A percentile compares a stretch with the other conserved stretches of the same genome.
phyloP scores from a whole-genome alignment of 92 coral and sea anemone genomes.

The Anthopleura xanthogrammica region DNA sequence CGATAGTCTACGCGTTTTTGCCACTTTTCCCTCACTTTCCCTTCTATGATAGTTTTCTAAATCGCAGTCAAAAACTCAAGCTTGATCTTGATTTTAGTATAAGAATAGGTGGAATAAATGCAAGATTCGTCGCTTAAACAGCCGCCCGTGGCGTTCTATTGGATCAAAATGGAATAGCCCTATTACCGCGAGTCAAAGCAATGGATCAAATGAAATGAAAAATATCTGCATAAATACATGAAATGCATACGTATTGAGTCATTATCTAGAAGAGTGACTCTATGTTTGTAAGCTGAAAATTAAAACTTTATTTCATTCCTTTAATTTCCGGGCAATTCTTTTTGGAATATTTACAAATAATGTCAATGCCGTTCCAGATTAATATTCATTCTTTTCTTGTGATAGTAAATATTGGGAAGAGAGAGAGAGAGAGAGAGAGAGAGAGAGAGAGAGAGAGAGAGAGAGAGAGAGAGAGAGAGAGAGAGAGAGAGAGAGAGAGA shows the following conservation, averaged over 20 bases:
- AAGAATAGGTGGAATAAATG: not conserved
- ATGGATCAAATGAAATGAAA: not conserved
- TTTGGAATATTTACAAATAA: too few relatives aligned
- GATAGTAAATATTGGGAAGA: too few relatives aligned
- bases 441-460: too few relatives aligned
- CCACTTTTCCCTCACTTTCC: not conserved
- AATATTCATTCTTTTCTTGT: too few relatives aligned
- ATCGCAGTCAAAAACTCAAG: not conserved
- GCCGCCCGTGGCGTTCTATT: not conserved
- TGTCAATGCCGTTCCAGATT: too few relatives aligned
- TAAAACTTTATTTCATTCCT: not conserved
- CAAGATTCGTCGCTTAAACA: not conserved
- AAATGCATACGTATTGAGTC: not conserved
- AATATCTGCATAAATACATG: constrained; percentile 2
- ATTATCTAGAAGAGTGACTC: not conserved
- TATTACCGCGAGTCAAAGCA: not conserved
- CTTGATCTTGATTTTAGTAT: not conserved
- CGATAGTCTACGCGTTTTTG: too few relatives aligned
- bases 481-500: too few relatives aligned
- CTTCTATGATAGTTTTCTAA: not conserved
- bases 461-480: too few relatives aligned
- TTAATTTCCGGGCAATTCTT: too few relatives aligned
- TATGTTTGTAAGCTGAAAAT: too few relatives aligned
- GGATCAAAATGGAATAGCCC: not conserved
- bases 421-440: too few relatives aligned